A percentile compares a stretch with the other conserved stretches of the same genome.
These are phyloP conservation scores for Pristionchus mayeri DNA, from an alignment of 2,888 invertebrate species.

Conservation along the genomic window DNA sequence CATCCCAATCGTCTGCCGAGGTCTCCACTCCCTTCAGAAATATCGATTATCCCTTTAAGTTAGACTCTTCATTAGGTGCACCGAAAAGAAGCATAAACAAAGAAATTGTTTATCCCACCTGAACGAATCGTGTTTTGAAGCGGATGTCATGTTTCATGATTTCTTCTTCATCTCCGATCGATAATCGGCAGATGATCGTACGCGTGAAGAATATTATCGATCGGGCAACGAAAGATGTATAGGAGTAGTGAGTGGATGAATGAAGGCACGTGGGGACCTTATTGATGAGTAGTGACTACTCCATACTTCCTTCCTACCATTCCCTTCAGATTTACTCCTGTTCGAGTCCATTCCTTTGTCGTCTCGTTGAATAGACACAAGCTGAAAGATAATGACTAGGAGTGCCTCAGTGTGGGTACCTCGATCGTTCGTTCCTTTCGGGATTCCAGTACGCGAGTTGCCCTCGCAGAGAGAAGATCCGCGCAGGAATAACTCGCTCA, in stretches of 20 bases:
- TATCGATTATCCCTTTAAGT: not conserved
- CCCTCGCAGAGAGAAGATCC: constrained; percentile 16
- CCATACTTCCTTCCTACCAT: not conserved
- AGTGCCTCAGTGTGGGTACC: not conserved
- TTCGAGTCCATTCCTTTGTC: constrained; percentile 31
- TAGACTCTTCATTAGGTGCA: not conserved
- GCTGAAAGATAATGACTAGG: not conserved
- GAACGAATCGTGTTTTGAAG: not conserved
- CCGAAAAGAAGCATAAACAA: not conserved
- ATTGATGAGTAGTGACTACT: not conserved
- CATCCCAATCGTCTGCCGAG: constrained; percentile 43
- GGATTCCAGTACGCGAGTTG: constrained; percentile 44
- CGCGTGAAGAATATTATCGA: not conserved
- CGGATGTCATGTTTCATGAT: not conserved
- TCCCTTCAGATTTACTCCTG: not conserved
- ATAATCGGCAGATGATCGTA: not conserved
- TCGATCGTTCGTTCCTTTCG: not conserved
- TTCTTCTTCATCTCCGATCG: constrained; percentile 27
- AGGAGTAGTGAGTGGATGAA: constrained; percentile 7
- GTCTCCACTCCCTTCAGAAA: constrained; percentile 25
- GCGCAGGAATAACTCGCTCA: not conserved
- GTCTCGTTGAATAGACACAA: constrained; percentile 29
- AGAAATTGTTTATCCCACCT: not conserved
- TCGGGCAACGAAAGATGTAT: constrained; percentile 29
- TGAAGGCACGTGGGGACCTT: not conserved